Percentiles rank a stretch among this genome's conserved stretches.
Conservation (phyloP, 1,140 invertebrate genomes). For the Drosophila melanogaster region Release_6_plus_ISO1_MT NT_033779.5:899001-899500, state of each 20-base stretch:
- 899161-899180: constrained; percentile 5
- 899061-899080: constrained; percentile 10
- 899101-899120: constrained; percentile 12
- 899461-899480: constrained; percentile 15
- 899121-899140: constrained; percentile 17
- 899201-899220: constrained; percentile 17
- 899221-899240: constrained; percentile 3
- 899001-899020: constrained; percentile 51
- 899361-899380: constrained; percentile 11
- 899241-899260: constrained; percentile 13
- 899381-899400: constrained; percentile 86
- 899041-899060: constrained; percentile 55
- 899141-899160: constrained; percentile 15
- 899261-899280: constrained; percentile 10
- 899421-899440: constrained; percentile 39
- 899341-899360: constrained; percentile 15
- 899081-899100: constrained; percentile 10
- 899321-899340: constrained; percentile 11
- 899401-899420: constrained; percentile 83
- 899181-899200: constrained; percentile 14
- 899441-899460: constrained; percentile 25
- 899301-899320: constrained; percentile 18
- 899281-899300: constrained; percentile 15
- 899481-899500: constrained; percentile 14
- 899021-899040: constrained; percentile 69